Conservation (phyloP, 2,113 vertebrate genomes). For the Myanophis thanlyinensis region DNA sequence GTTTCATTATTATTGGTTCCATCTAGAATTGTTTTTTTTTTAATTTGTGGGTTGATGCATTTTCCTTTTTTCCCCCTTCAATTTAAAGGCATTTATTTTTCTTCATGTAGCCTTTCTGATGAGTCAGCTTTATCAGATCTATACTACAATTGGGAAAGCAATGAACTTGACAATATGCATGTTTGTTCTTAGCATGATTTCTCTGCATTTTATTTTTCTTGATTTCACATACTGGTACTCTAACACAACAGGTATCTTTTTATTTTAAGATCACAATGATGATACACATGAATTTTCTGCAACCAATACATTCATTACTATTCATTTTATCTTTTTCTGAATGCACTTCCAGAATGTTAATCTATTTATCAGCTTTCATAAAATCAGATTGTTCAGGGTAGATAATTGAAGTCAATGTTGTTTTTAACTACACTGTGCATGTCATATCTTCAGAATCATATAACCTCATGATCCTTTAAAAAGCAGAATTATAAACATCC, state of each 20-base stretch:
- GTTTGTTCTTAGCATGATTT: not conserved
- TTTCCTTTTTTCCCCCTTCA: not conserved
- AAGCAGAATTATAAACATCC: not conserved
- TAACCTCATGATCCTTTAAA: not conserved
- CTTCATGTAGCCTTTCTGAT: not conserved
- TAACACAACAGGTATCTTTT: not conserved
- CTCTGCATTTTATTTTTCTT: not conserved
- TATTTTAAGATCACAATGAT: not conserved
- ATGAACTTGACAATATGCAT: not conserved
- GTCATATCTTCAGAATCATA: not conserved
- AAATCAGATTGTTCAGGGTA: not conserved
- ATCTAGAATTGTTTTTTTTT: not conserved
- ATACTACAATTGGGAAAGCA: not conserved
- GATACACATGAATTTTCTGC: not conserved
- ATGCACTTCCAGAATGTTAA: not conserved
- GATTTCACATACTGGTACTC: not conserved
- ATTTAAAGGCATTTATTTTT: not conserved
- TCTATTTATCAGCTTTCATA: not conserved
- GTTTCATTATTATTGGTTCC: not conserved
- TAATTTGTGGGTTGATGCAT: not conserved
- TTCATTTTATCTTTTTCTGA: not conserved
- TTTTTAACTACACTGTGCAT: not conserved
- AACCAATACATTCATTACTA: not conserved
- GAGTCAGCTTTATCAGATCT: not conserved
- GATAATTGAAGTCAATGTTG: not conserved